phyloP scores from a whole-genome alignment of 2,888 invertebrate genomes.

The Dascillus cervinus region DNA sequence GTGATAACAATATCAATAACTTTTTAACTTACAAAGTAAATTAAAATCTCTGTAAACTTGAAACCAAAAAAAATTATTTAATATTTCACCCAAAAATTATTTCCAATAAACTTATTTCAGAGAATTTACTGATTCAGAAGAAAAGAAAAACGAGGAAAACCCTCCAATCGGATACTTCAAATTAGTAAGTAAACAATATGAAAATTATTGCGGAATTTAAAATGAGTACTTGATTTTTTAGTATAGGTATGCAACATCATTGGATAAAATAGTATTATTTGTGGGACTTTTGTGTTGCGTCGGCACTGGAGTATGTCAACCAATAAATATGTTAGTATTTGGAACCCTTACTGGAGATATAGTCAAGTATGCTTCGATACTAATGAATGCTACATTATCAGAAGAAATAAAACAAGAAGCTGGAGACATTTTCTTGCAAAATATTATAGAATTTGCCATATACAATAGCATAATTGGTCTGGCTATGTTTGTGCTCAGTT shows the following conservation, averaged over 20 bases:
- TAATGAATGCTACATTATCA: not conserved
- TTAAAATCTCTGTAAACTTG: too few species aligned
- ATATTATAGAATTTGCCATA: conserved; percentile 51
- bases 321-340: conserved; percentile 60
- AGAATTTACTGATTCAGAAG: not conserved
- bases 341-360: conserved; percentile 57
- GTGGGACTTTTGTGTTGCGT: conserved; percentile 52
- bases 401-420: conserved; percentile 23
- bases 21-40: too few species aligned
- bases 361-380: conserved; percentile 33
- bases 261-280: conserved; percentile 51
- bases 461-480: conserved; percentile 56
- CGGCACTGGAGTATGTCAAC: conserved; percentile 55
- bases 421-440: conserved; percentile 43
- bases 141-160: not conserved
- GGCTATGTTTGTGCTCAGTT: conserved; percentile 53
- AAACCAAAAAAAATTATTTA: too few species aligned
- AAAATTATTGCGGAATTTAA: not conserved
- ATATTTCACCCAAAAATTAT: too few species aligned
- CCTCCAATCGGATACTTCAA: not conserved
- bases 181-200: not conserved
- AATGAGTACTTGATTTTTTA: conserved; percentile 28
- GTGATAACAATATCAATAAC: too few species aligned
- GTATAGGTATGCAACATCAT: conserved; percentile 58
- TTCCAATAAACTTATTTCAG: too few species aligned